These are phyloP conservation scores for Monomorium pharaonis DNA, from an alignment of 1,140 invertebrate species.

Conservation along the genomic window DNA sequence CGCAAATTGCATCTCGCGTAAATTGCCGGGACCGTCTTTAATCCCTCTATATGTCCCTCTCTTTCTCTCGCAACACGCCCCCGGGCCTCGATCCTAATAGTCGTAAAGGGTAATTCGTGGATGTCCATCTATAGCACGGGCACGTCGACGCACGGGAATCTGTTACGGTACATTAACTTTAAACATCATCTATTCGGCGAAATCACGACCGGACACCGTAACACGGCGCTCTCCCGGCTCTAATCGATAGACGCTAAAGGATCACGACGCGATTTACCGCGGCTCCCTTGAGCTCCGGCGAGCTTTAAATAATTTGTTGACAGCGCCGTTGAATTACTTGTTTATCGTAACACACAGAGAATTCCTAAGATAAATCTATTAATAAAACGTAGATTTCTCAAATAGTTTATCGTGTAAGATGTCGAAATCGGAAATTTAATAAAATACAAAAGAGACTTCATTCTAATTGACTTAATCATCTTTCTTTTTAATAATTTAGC, in stretches of 20 bases:
- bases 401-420: background rate
- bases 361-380: background rate
- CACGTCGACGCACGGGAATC: conserved; percentile 59
- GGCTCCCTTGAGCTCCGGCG: background rate
- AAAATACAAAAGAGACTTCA: background rate
- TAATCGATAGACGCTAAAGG: conserved; percentile 37
- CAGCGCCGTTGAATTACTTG: background rate
- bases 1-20: conserved; percentile 61
- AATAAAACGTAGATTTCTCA: background rate
- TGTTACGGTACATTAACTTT: conserved; percentile 68
- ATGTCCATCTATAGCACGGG: conserved; percentile 44
- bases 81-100: conserved; percentile 51
- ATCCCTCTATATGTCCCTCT: conserved; percentile 11
- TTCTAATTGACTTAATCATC: too few relatives aligned
- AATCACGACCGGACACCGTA: conserved; percentile 33
- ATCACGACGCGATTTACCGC: conserved; percentile 19
- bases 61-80: background rate
- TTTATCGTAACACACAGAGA: background rate
- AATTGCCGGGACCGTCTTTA: conserved; percentile 64
- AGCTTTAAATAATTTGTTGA: conserved; percentile 22
- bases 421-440: background rate
- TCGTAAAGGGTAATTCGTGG: conserved; percentile 69
- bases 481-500: too few relatives aligned
- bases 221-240: background rate
- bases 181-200: conserved; percentile 29